These are phyloP conservation scores for Hyposoter dolosus DNA, from an alignment of 2,888 invertebrate genomes.

Conservation along the genomic window DNA sequence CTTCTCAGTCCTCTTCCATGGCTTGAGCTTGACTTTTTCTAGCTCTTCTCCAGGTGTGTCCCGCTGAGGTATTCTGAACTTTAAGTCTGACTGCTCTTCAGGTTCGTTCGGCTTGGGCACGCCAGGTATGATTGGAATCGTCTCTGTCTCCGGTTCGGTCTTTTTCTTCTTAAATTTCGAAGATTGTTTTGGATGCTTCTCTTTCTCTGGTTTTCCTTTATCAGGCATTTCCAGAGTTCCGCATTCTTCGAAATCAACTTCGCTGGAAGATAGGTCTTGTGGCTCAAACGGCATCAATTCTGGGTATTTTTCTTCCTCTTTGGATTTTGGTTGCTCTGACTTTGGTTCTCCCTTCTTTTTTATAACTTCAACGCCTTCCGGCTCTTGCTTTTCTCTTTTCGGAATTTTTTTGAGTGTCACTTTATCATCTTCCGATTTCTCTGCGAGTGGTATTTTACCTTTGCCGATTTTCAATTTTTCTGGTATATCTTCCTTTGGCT, in stretches of 20 bases:
- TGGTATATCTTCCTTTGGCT: conserved; percentile 84
- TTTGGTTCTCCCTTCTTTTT: conserved; percentile 80
- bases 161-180: conserved; percentile 73
- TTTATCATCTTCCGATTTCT: conserved; percentile 79
- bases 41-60: conserved; percentile 78
- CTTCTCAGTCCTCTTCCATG: conserved; percentile 79
- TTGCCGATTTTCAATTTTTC: conserved; percentile 85
- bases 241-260: conserved; percentile 79
- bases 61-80: conserved; percentile 78
- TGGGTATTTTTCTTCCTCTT: conserved; percentile 82
- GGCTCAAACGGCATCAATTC: conserved; percentile 84
- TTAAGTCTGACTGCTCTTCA: conserved; percentile 78
- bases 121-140: conserved; percentile 72
- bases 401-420: conserved; percentile 85
- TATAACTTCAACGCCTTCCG: conserved; percentile 69
- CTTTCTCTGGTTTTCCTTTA: conserved; percentile 51
- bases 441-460: conserved; percentile 85
- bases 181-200: conserved; percentile 72
- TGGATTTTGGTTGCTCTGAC: conserved; percentile 75
- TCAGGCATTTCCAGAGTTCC: conserved; percentile 73
- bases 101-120: conserved; percentile 79
- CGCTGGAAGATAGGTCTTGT: conserved; percentile 82
- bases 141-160: conserved; percentile 73
- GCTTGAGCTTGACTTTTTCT: conserved; percentile 82
- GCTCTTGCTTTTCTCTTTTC: conserved; percentile 82